These are phyloP conservation scores for Noctua pronuba DNA, from an alignment of 2,888 invertebrate species.

Conservation along the genomic window DNA sequence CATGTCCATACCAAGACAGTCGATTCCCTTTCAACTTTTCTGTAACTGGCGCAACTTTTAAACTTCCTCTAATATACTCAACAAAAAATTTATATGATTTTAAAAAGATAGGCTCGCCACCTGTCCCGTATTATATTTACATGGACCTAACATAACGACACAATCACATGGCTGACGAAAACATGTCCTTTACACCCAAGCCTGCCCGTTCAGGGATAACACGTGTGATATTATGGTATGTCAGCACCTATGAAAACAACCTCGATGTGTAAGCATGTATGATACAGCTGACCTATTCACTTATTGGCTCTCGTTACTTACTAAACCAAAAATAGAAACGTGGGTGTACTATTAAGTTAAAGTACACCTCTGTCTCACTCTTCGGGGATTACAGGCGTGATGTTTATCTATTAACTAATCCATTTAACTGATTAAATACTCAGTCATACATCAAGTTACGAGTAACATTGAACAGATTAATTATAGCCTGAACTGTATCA, in stretches of 20 bases:
- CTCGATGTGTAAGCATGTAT: not conserved
- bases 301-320: too few relatives aligned
- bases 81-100: not conserved
- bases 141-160: not conserved
- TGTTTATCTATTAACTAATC: not conserved
- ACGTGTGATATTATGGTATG: not conserved
- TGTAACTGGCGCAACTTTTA: too few relatives aligned
- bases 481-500: not conserved
- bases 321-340: too few relatives aligned
- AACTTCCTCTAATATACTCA: too few relatives aligned
- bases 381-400: not conserved
- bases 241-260: not conserved
- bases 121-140: not conserved
- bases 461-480: conserved; percentile 16
- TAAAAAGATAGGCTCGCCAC: not conserved
- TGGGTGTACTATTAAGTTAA: too few relatives aligned
- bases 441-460: not conserved
- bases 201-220: not conserved
- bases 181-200: not conserved
- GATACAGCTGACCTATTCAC: not conserved
- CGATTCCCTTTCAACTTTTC: too few relatives aligned
- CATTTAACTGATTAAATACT: conserved; percentile 21
- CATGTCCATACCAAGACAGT: too few relatives aligned
- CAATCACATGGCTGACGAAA: too few relatives aligned
- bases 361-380: too few relatives aligned